phyloP scores from a whole-genome alignment of 2,113 vertebrate genomes.

The Rynchops niger region DNA sequence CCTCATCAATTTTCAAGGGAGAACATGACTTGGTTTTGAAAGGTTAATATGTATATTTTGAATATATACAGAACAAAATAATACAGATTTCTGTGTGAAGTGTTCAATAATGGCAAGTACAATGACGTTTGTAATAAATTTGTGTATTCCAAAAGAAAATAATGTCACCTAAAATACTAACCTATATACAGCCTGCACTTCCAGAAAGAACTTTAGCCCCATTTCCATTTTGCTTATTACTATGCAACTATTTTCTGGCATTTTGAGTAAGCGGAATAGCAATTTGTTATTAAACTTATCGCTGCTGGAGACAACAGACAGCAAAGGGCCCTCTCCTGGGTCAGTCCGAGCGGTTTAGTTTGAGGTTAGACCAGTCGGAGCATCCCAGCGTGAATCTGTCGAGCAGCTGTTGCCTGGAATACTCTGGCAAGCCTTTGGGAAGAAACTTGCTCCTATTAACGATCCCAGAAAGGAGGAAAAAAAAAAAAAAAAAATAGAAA shows the following conservation, averaged over 20 bases:
- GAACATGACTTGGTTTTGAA: neutral
- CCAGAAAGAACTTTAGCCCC: neutral
- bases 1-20: neutral
- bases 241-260: neutral
- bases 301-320: neutral
- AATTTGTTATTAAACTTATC: neutral
- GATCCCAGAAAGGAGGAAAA: neutral
- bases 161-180: neutral
- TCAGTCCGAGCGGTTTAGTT: neutral
- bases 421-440: neutral
- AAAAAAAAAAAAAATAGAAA: neutral
- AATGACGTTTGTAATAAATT: neutral
- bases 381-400: neutral
- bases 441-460: neutral
- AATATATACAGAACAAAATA: neutral
- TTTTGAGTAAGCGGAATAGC: neutral
- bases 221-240: neutral
- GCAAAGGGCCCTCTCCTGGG: neutral
- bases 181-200: neutral
- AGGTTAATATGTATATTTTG: neutral
- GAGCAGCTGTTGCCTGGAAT: neutral
- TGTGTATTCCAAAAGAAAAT: neutral
- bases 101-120: neutral
- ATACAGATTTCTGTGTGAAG: neutral
- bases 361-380: neutral